Evolutionary conservation across 2,888 invertebrate species (phyloP).

Genomic region (Ophion ellenae): DNA sequence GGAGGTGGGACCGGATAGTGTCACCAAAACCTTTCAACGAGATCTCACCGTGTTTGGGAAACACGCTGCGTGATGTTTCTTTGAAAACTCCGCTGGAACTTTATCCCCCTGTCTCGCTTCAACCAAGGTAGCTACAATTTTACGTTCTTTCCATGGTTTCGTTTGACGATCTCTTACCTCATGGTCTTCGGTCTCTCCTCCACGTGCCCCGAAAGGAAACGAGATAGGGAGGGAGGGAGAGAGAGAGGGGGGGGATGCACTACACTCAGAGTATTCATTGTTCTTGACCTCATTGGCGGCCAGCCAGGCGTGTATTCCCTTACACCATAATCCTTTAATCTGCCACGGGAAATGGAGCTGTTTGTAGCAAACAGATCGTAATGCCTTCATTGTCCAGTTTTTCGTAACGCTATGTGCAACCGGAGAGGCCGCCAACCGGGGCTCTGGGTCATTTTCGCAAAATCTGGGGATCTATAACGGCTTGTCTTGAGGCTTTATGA

Average conservation of each 20-base stretch:
- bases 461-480: constrained; percentile 41
- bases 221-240: too few species aligned
- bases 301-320: constrained; percentile 78
- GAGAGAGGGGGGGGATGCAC: constrained; percentile 13
- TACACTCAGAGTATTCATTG: constrained; percentile 73
- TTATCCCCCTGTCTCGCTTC: constrained; percentile 26
- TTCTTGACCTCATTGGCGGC: constrained; percentile 80
- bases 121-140: constrained; percentile 11
- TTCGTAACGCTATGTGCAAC: constrained; percentile 70
- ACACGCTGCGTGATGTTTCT: constrained; percentile 59
- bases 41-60: constrained; percentile 58
- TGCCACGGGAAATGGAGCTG: constrained; percentile 79
- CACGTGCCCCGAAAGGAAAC: constrained; percentile 26
- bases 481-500: constrained; percentile 15
- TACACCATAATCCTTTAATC: constrained; percentile 82
- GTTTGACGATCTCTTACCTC: constrained; percentile 35
- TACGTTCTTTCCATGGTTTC: constrained; percentile 19
- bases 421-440: constrained; percentile 39
- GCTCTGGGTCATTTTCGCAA: constrained; percentile 17
- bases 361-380: constrained; percentile 80
- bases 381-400: constrained; percentile 72
- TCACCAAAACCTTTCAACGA: constrained; percentile 58
- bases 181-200: constrained; percentile 36
- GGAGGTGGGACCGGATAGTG: constrained; percentile 57
- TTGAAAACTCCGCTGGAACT: constrained; percentile 21